A percentile compares a stretch with the other conserved stretches of the same genome.
Conservation (phyloP, 1,140 invertebrate species). For the Mycetomoellerius zeteki region DNA sequence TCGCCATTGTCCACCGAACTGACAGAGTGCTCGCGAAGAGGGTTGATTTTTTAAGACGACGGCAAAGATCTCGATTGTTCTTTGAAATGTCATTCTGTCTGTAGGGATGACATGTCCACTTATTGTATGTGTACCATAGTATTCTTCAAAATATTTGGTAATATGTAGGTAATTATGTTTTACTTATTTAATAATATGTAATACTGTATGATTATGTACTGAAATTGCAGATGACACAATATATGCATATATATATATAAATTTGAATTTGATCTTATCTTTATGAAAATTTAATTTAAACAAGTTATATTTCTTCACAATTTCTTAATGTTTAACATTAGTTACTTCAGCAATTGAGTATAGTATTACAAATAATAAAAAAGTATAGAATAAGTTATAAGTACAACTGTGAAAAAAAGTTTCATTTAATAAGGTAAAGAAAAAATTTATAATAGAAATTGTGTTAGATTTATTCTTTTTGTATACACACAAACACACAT, state of each 20-base stretch:
- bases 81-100: slow-evolving; percentile 5
- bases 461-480: not conserved
- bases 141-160: not conserved
- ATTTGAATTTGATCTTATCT: not conserved
- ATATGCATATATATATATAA: not conserved
- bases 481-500: too few relatives aligned
- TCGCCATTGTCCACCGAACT: slow-evolving; percentile 69
- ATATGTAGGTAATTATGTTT: too few relatives aligned
- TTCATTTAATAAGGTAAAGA: not conserved
- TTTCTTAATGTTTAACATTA: not conserved
- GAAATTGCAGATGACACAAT: not conserved
- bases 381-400: too few relatives aligned
- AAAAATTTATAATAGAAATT: not conserved
- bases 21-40: slow-evolving; percentile 61
- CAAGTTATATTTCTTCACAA: not conserved
- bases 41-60: slow-evolving; percentile 37
- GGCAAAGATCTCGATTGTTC: not conserved
- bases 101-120: not conserved
- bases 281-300: not conserved
- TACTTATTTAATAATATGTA: not conserved
- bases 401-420: too few relatives aligned
- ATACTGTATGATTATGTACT: not conserved
- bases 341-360: too few relatives aligned
- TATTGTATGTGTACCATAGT: not conserved
- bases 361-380: too few relatives aligned